Evolutionary conservation across 2,888 invertebrate genomes (phyloP).

Genomic region (Ephialtes manifestator): DNA sequence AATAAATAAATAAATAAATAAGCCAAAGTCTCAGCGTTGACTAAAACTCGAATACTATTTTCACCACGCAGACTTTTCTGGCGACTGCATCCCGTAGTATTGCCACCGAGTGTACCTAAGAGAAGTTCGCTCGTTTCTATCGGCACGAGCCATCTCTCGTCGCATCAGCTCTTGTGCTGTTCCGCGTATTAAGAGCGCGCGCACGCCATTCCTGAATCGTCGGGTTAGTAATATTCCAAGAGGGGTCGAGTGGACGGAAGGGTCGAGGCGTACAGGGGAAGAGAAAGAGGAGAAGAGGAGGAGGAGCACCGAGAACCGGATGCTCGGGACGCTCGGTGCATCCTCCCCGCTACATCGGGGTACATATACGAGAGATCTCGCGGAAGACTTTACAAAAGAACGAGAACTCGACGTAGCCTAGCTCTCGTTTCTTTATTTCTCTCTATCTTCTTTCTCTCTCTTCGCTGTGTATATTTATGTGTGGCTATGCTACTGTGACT

Average conservation of each 20-base stretch:
- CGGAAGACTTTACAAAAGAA: slow-evolving; percentile 63
- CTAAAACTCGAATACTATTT: background rate
- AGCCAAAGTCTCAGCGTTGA: background rate
- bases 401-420: slow-evolving; percentile 39
- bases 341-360: slow-evolving; percentile 52
- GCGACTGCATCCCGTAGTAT: background rate
- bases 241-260: slow-evolving; percentile 60
- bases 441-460: background rate
- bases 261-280: slow-evolving; percentile 46
- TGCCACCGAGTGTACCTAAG: background rate
- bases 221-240: slow-evolving; percentile 60
- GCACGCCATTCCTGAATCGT: slow-evolving; percentile 57
- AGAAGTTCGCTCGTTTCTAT: slow-evolving; percentile 32
- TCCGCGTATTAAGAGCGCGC: slow-evolving; percentile 47
- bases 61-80: background rate
- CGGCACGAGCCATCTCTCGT: slow-evolving; percentile 60
- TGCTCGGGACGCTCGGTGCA: slow-evolving; percentile 57
- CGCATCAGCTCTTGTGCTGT: slow-evolving; percentile 14
- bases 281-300: slow-evolving; percentile 6
- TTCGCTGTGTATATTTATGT: slow-evolving; percentile 33
- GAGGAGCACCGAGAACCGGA: slow-evolving; percentile 56
- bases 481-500: slow-evolving; percentile 54
- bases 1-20: background rate
- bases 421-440: slow-evolving; percentile 25
- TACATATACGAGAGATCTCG: slow-evolving; percentile 40